phyloP scores from a whole-genome alignment of 2,113 vertebrate genomes.

The Perca flavescens region DNA sequence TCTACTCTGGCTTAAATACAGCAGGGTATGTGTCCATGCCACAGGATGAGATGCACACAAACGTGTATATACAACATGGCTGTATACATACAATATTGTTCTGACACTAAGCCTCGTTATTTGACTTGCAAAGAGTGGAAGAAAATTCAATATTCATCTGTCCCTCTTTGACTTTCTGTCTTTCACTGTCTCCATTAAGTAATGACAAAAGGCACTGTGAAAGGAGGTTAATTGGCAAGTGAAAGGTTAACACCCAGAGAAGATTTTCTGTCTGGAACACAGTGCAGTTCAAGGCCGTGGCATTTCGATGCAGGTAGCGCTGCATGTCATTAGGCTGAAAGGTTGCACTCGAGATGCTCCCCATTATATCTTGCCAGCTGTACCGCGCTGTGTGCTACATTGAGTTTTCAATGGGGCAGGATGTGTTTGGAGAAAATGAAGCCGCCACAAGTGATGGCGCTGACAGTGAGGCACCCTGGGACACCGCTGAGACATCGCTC shows the following conservation, averaged over 20 bases:
- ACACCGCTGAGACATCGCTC: constrained; percentile 53
- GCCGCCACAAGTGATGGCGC: constrained; percentile 39
- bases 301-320: constrained; percentile 52
- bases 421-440: constrained; percentile 66
- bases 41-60: background rate
- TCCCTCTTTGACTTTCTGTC: constrained; percentile 34
- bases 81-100: no score
- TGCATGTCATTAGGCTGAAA: constrained; percentile 56
- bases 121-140: background rate
- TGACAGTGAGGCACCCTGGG: constrained; percentile 56
- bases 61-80: background rate
- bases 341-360: constrained; percentile 53
- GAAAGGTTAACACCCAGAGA: constrained; percentile 42
- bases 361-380: constrained; percentile 53
- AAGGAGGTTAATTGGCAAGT: constrained; percentile 54
- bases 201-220: constrained; percentile 30
- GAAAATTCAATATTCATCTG: background rate
- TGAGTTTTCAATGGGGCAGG: constrained; percentile 58
- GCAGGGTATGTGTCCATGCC: background rate
- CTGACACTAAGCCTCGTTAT: no score
- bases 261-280: constrained; percentile 39
- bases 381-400: constrained; percentile 42
- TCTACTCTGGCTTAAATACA: background rate
- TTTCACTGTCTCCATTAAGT: constrained; percentile 38
- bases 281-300: constrained; percentile 32